phyloP scores from a whole-genome alignment of 2,797 vertebrate genomes.

The Harpagifer antarcticus region DNA sequence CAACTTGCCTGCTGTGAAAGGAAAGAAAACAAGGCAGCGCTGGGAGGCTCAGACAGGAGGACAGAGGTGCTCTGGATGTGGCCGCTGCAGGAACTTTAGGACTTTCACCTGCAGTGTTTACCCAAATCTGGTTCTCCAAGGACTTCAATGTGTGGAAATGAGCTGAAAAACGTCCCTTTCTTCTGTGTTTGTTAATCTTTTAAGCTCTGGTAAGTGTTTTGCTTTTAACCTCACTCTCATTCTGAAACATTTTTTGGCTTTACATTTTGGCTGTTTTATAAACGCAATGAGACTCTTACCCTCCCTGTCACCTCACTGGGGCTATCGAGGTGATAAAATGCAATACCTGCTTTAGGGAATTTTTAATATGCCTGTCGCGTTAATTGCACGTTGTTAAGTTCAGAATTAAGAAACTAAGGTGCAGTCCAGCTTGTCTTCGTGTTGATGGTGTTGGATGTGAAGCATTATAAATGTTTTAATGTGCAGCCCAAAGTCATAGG shows the following conservation, averaged over 20 bases:
- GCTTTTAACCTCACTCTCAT: neutral
- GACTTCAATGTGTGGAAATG: constrained; percentile 53
- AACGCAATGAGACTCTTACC: neutral
- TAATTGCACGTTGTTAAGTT: neutral
- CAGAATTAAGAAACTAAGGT: neutral
- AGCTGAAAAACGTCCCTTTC: constrained; percentile 16
- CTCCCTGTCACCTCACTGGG: neutral
- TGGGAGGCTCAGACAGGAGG: constrained; percentile 30
- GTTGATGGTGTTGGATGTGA: neutral
- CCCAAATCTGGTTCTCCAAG: constrained; percentile 2
- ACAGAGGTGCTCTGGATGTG: constrained; percentile 31
- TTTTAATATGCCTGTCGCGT: neutral
- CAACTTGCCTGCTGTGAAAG: constrained; percentile 63
- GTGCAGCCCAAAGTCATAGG: neutral
- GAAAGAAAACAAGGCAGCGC: neutral
- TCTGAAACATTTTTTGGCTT: constrained; percentile 2
- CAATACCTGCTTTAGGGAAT: neutral
- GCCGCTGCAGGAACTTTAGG: constrained; percentile 25
- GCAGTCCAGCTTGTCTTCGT: neutral
- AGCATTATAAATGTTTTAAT: accelerated
- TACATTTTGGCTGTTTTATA: neutral
- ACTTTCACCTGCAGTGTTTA: constrained; percentile 12
- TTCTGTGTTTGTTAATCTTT: constrained; percentile 11
- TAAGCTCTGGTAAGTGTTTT: constrained; percentile 58
- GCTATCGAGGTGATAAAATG: neutral